Evolutionary conservation across 2,888 invertebrate species (phyloP), one percentile per base, ranked within the genome.

Genomic region (Ormia ochracea): DNA sequence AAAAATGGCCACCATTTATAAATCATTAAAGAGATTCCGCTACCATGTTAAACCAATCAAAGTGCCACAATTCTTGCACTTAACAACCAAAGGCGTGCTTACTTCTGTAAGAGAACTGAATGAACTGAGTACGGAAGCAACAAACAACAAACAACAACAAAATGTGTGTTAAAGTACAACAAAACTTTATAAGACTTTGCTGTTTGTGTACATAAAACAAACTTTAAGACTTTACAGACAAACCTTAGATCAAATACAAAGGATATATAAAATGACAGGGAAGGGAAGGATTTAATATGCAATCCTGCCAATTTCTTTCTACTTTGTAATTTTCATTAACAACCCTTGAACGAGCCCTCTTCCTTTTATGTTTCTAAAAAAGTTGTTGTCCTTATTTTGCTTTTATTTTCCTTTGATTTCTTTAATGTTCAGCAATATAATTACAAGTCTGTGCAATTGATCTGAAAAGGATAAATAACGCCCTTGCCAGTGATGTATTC

Each of bases 1-100:
- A 31, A 31, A n/a, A 54, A 50, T 59, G 68, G 26, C 61, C 33
- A 38, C 75, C 61, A 73, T 73, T 65, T 48, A 0, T 4, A 17
- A 12, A 31, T 41, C 28, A 10, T 33, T 28, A 33, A 36, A 52
- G 4, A 61, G 33, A 21, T 26, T 52, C 36, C 7, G n/a, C 17
- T 26, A 26, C 1, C 31, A 10, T 17, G 10, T 21, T 26, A 12
- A 45, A 63, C 80, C 80, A 80, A 80, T 80, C 72, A 76, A 38
- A 72, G 21, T 59, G 48, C 61, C 19, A 38, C 14, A 48, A 61
- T 61, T 6, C 9, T 21, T 48, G 66, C 80, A 50, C 68, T 76
- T 76, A 68, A 76, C 56, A 80, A 76, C 76, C 36, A 76, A 72
- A 75, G 80, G 80, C 76, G 80, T 76, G 80, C 61, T 72, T 65